phyloP scores from a whole-genome alignment of 2,113 vertebrate species.

The Sakesphorus luctuosus region DNA sequence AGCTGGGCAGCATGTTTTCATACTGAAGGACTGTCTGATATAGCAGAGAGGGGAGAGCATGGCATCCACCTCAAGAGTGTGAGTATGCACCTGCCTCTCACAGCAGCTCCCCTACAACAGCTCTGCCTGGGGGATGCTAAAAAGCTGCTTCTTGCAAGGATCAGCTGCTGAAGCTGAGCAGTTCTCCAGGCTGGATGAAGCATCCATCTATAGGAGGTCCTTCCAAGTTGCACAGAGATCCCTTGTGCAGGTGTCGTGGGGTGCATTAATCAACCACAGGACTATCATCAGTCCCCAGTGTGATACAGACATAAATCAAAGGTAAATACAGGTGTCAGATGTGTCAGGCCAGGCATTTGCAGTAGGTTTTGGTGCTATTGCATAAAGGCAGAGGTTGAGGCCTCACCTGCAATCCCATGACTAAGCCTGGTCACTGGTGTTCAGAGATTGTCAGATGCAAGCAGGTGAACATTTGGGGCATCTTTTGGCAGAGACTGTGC shows the following conservation, averaged over 20 bases:
- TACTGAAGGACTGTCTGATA: not conserved
- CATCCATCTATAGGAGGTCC: not conserved
- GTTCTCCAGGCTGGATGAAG: not conserved
- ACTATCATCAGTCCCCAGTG: not conserved
- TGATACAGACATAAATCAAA: not conserved
- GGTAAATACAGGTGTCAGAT: not conserved
- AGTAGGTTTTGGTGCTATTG: rapidly evolving
- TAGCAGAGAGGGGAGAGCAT: not conserved
- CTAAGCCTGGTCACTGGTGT: not conserved
- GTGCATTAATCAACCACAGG: not conserved
- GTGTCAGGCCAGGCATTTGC: not conserved
- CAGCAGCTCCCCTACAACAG: not conserved
- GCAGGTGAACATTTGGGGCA: not conserved
- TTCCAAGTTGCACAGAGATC: not conserved
- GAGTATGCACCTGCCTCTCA: not conserved
- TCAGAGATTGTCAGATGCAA: not conserved
- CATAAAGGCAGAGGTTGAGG: not conserved
- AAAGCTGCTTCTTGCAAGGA: not conserved
- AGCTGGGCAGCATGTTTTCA: not conserved
- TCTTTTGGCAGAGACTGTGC: not conserved
- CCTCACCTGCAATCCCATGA: rapidly evolving
- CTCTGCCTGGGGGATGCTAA: not conserved
- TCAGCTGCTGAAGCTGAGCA: not conserved
- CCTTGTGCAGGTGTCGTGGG: not conserved
- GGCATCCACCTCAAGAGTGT: not conserved